phyloP scores from a whole-genome alignment of 2,113 vertebrate species.

The Coptodon bakossiorum region DNA sequence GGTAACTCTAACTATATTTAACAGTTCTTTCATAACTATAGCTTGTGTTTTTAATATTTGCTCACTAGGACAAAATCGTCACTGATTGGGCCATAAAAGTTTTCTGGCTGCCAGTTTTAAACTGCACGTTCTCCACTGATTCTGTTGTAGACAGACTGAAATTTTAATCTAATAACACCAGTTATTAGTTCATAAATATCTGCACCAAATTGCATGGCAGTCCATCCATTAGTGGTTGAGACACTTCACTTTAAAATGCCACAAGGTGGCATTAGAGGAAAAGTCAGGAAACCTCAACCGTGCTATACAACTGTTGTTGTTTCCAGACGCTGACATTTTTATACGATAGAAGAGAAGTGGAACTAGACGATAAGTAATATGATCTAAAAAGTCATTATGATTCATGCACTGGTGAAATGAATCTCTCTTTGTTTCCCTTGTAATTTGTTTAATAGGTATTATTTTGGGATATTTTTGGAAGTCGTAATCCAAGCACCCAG shows the following conservation, averaged over 20 bases:
- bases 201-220: not conserved
- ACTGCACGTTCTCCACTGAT: not conserved
- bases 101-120: not conserved
- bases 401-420: not conserved
- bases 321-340: not conserved
- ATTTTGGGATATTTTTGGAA: not conserved
- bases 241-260: not conserved
- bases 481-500: not conserved
- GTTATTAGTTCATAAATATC: not conserved
- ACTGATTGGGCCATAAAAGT: not conserved
- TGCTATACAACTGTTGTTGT: not conserved
- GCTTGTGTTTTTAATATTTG: not conserved
- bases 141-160: not conserved
- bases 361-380: not conserved
- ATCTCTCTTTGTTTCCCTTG: not conserved
- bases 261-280: not conserved
- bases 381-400: not conserved
- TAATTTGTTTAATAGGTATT: not conserved
- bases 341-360: not conserved
- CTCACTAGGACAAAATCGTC: fast-evolving
- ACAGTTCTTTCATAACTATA: not conserved
- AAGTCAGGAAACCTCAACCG: not conserved
- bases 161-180: not conserved
- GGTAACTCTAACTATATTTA: not conserved
- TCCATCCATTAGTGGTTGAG: not conserved